These are phyloP conservation scores for Cardiocondyla obscurior DNA, from an alignment of 1,140 invertebrate species.

Conservation along the genomic window DNA sequence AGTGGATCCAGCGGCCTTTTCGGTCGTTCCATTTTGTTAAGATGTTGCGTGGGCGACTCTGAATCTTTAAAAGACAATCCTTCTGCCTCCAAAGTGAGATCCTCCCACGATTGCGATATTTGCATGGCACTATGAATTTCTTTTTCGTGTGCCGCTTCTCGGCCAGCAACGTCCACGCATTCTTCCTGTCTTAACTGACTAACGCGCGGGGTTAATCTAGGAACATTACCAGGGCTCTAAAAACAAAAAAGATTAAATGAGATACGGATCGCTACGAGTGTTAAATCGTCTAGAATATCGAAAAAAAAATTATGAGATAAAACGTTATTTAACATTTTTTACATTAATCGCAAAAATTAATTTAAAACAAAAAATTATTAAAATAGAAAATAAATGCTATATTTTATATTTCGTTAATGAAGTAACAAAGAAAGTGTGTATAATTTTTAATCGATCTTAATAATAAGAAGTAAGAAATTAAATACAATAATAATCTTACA, in stretches of 20 bases:
- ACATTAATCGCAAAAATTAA: too few relatives aligned
- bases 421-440: neutral
- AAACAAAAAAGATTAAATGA: conserved; percentile 51
- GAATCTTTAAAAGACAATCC: conserved; percentile 82
- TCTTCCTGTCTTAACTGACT: conserved; percentile 95
- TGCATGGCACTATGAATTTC: conserved; percentile 94
- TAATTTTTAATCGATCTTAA: conserved; percentile 63
- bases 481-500: conserved; percentile 85
- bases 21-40: conserved; percentile 78
- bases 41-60: conserved; percentile 78
- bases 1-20: conserved; percentile 81
- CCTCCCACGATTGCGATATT: conserved; percentile 95
- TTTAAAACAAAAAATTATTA: too few relatives aligned
- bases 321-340: neutral
- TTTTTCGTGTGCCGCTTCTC: conserved; percentile 95
- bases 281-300: neutral
- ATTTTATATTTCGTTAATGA: neutral
- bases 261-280: conserved; percentile 78
- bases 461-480: neutral
- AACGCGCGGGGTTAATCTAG: conserved; percentile 91
- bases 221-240: conserved; percentile 84
- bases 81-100: conserved; percentile 90
- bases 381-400: neutral
- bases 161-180: conserved; percentile 91
- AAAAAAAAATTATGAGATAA: neutral